Evolutionary conservation across 1,140 invertebrate genomes (phyloP).

Genomic region (Drosophila santomea): DNA sequence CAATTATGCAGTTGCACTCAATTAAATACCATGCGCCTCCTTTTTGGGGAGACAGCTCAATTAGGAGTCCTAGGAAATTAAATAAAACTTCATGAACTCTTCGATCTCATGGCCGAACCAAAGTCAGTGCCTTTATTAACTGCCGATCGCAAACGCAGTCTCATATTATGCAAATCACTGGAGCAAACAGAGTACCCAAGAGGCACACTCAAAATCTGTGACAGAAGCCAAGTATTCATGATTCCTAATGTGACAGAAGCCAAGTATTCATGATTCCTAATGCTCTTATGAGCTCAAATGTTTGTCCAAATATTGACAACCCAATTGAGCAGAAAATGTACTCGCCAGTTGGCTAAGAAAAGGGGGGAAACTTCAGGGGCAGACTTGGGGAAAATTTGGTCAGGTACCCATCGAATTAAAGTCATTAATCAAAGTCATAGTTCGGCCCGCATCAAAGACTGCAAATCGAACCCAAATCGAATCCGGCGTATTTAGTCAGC

Average conservation of each 20-base stretch:
- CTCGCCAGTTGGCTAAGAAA: background rate
- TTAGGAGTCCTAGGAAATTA: constrained; percentile 2
- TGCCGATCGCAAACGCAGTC: background rate
- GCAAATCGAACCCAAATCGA: constrained; percentile 21
- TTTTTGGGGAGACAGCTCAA: constrained; percentile 41
- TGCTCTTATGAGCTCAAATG: constrained; percentile 74
- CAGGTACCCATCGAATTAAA: constrained; percentile 17
- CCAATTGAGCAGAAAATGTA: constrained; percentile 76
- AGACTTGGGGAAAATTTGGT: constrained; percentile 18
- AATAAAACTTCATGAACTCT: background rate
- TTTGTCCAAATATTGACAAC: constrained; percentile 75
- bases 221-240: constrained; percentile 70
- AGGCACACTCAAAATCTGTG: constrained; percentile 9
- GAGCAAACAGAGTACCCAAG: constrained; percentile 56
- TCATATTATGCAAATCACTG: constrained; percentile 74
- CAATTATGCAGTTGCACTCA: constrained; percentile 79
- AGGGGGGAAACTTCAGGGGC: background rate
- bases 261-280: constrained; percentile 72
- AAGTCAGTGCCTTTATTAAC: constrained; percentile 14
- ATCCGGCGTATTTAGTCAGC: constrained; percentile 32
- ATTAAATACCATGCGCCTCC: constrained; percentile 56
- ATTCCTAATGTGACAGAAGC: constrained; percentile 49
- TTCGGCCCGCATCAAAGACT: constrained; percentile 32
- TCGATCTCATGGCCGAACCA: constrained; percentile 5
- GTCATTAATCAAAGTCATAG: constrained; percentile 71